Evolutionary conservation across 1,140 invertebrate species (phyloP).

Genomic region (Agraylea sexmaculata): DNA sequence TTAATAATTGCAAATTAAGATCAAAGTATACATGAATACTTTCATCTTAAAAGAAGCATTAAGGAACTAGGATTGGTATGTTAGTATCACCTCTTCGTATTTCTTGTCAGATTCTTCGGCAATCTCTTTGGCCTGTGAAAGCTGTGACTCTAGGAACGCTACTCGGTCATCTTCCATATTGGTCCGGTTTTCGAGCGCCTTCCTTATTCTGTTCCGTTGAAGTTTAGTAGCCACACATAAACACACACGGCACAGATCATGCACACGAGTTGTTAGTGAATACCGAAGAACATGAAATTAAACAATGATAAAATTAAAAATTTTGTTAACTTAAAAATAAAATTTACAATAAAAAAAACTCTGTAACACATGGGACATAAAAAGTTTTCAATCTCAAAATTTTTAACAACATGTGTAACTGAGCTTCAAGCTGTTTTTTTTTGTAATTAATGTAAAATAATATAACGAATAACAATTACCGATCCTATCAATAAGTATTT

Average conservation of each 20-base stretch:
- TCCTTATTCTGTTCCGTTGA: conserved; percentile 77
- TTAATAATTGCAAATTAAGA: neutral
- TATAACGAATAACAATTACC: no score
- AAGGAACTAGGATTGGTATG: conserved; percentile 9
- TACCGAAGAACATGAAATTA: conserved; percentile 13
- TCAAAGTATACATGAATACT: neutral
- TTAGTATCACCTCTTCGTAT: conserved; percentile 85
- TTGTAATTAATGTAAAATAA: no score
- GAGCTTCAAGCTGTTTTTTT: no score
- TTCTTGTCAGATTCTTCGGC: conserved; percentile 98
- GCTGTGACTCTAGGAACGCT: conserved; percentile 83
- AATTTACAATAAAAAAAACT: no score
- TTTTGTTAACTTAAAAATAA: no score
- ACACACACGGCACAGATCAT: conserved; percentile 13
- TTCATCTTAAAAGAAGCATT: neutral
- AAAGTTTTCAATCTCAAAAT: no score
- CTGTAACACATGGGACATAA: no score
- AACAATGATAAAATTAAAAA: no score
- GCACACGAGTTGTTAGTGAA: conserved; percentile 12
- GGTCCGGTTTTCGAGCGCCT: conserved; percentile 95
- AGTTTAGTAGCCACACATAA: conserved; percentile 27
- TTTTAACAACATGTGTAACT: no score
- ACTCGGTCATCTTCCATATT: conserved; percentile 98
- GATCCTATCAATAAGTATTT: no score
- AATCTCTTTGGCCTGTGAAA: conserved; percentile 93